phyloP scores from a whole-genome alignment of 2,113 vertebrate species.

The Arizona elegans region DNA sequence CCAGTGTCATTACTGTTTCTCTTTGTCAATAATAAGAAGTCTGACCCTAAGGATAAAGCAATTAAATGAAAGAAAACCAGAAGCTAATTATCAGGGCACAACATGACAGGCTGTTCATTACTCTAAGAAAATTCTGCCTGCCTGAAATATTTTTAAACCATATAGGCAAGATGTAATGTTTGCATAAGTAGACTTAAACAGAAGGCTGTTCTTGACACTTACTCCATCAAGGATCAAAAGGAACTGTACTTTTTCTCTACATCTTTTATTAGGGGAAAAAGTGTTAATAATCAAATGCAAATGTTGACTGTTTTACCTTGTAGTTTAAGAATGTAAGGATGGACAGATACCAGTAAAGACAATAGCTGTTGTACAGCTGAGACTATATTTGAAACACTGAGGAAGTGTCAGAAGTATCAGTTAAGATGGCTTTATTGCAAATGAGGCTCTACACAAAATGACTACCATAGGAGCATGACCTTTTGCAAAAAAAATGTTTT shows the following conservation, averaged over 20 bases:
- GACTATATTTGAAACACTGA: not conserved
- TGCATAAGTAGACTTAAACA: not conserved
- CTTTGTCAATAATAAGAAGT: constrained; percentile 7
- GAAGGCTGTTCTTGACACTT: not conserved
- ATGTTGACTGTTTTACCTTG: not conserved
- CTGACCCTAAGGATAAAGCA: constrained; percentile 25
- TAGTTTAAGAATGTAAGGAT: not conserved
- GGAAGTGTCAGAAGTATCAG: not conserved
- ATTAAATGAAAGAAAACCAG: constrained; percentile 15
- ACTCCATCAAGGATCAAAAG: not conserved
- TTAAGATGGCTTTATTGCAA: not conserved
- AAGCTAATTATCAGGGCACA: not conserved
- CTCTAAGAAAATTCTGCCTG: constrained; percentile 12
- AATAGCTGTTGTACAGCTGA: not conserved
- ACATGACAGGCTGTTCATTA: not conserved
- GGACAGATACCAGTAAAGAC: not conserved
- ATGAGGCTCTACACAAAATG: not conserved
- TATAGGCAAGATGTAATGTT: not conserved
- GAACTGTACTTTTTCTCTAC: fast-evolving
- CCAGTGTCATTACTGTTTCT: constrained; percentile 20
- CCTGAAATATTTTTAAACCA: constrained; percentile 5
- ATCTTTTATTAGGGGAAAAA: not conserved
- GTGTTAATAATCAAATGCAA: not conserved
- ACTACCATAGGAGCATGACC: not conserved
- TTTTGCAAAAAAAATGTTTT: not conserved